phyloP scores from a whole-genome alignment of 2,113 vertebrate genomes.

The Aix galericulata region DNA sequence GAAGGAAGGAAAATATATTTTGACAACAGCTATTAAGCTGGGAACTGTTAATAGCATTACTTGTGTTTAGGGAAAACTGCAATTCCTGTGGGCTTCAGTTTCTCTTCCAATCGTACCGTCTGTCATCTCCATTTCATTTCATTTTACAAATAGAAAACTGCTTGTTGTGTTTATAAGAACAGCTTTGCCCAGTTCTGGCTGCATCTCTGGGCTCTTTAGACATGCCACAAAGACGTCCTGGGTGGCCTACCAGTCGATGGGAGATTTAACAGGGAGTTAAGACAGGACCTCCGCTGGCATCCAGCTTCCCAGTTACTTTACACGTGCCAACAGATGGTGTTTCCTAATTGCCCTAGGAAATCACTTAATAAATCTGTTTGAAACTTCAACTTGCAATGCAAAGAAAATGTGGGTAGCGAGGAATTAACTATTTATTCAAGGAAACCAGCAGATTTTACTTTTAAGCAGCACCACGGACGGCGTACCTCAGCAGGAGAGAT shows the following conservation, averaged over 20 bases:
- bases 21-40: background rate
- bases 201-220: background rate
- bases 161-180: background rate
- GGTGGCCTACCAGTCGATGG: background rate
- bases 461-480: background rate
- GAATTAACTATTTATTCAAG: background rate
- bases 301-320: background rate
- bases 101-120: background rate
- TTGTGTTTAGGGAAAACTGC: background rate
- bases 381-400: background rate
- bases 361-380: background rate
- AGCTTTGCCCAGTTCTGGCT: background rate
- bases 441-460: background rate
- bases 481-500: background rate
- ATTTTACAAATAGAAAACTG: background rate
- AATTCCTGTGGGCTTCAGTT: background rate
- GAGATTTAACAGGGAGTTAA: background rate
- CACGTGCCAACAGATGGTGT: background rate
- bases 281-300: accelerated
- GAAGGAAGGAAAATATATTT: background rate
- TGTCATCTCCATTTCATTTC: background rate
- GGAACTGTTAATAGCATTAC: background rate
- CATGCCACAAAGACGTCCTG: background rate
- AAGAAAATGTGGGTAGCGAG: background rate
- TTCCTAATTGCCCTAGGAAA: background rate